These are phyloP conservation scores for Phortica variegata DNA, from an alignment of 1,140 invertebrate genomes.

Conservation along the genomic window DNA sequence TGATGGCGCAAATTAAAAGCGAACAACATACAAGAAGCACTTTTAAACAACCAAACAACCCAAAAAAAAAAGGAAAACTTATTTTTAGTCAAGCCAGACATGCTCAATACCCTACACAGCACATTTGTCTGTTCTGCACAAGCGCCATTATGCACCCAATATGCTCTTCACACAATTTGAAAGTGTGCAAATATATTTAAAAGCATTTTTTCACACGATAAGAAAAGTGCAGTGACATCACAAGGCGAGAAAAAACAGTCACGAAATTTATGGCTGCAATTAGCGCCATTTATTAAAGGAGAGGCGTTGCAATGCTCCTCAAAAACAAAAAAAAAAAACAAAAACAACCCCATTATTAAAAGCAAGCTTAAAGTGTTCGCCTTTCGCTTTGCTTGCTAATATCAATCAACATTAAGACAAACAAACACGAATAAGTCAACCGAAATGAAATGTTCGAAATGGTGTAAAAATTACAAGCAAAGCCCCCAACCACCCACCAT, in stretches of 20 bases:
- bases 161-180: slow-evolving; percentile 1
- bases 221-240: slow-evolving; percentile 15
- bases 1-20: slow-evolving; percentile 14
- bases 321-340: slow-evolving; percentile 1
- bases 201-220: slow-evolving; percentile 15
- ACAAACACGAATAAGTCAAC: slow-evolving; percentile 37
- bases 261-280: slow-evolving; percentile 46
- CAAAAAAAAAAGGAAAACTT: too few relatives aligned
- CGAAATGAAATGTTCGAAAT: slow-evolving; percentile 1
- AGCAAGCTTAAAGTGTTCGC: too few relatives aligned
- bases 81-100: slow-evolving; percentile 2
- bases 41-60: too few relatives aligned
- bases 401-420: slow-evolving; percentile 23
- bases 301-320: slow-evolving; percentile 12
- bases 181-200: slow-evolving; percentile 19
- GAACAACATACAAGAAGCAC: slow-evolving; percentile 9
- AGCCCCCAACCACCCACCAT: too few relatives aligned
- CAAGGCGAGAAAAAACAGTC: too few relatives aligned
- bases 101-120: background rate
- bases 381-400: slow-evolving; percentile 35
- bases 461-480: background rate
- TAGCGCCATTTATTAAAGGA: slow-evolving; percentile 26
- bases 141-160: slow-evolving; percentile 22
- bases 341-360: slow-evolving; percentile 43
- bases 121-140: slow-evolving; percentile 1